Evolutionary conservation across 2,888 invertebrate genomes (phyloP).

Genomic region (Conchocele bisecta): DNA sequence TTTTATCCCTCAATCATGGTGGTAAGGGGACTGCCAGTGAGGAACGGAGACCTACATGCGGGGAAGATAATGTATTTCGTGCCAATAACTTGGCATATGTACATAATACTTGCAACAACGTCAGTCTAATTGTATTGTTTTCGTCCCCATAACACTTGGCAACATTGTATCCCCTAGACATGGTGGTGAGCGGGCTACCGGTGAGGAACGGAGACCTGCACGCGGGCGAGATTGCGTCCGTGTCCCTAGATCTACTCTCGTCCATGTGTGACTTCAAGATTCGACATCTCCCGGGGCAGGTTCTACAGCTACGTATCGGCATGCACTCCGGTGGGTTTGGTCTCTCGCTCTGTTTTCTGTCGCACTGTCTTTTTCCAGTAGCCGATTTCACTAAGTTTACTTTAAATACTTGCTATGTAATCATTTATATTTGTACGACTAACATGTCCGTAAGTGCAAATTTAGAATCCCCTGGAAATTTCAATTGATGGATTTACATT

Average conservation of each 20-base stretch:
- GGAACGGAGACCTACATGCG: too few relatives aligned
- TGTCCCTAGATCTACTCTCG: conserved; percentile 64
- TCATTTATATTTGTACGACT: too few relatives aligned
- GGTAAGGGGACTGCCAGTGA: conserved; percentile 70
- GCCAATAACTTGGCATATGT: too few relatives aligned
- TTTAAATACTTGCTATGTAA: too few relatives aligned
- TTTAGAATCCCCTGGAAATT: too few relatives aligned
- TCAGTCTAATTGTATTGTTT: background rate
- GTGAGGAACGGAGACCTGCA: conserved; percentile 67
- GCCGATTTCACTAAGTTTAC: background rate
- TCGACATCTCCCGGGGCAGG: conserved; percentile 55
- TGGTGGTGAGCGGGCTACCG: conserved; percentile 72
- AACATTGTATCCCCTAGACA: conserved; percentile 45
- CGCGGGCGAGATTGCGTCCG: conserved; percentile 68
- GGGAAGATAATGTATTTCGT: too few relatives aligned
- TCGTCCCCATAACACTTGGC: background rate
- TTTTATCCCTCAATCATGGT: conserved; percentile 60
- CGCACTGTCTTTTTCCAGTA: background rate
- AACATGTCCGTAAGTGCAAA: too few relatives aligned
- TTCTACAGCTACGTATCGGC: conserved; percentile 63
- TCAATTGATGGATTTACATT: too few relatives aligned
- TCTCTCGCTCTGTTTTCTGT: background rate
- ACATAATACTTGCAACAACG: background rate
- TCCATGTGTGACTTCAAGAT: conserved; percentile 63
- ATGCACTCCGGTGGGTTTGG: conserved; percentile 61